Evolutionary conservation across 2,113 vertebrate species (phyloP), one percentile per base, ranked within the genome.

Genomic region (Grus americana): DNA sequence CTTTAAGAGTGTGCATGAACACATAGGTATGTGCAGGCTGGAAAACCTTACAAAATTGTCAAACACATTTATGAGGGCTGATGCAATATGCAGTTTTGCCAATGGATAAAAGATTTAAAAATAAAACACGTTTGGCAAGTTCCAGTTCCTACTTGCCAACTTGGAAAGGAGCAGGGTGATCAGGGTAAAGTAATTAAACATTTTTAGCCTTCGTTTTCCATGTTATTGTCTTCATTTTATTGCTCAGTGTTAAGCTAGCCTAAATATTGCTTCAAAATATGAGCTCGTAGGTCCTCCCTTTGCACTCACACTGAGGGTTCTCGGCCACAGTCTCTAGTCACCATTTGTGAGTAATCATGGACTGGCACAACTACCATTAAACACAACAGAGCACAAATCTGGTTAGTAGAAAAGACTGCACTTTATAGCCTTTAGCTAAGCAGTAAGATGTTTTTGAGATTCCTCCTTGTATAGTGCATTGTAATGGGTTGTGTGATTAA

Each of bases 141-240:
- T 91, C 32, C 54, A 70, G 9, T 49, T 92, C 61, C 42, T 57
- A 30, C 50, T 71, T 96, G 95, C 94, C 94, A 93, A 68, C n/a
- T 96, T 97, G 91, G 86, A 97, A 93, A 79, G 49, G 26, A 92
- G 44, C 36, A 79, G 58, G 29, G 38, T 94, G 74, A 96, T 90
- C 84, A 88, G 92, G 58, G 50, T 93, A 85, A 88, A 92, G 62
- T 58, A 91, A 97, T 93, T 96, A 94, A 96, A 95, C 81, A 94
- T 78, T 95, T 95, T 95, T 88, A 95, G 80, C 58, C 42, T 91
- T 91, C 9, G 1, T 88, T 95, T 92, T 94, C 66, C 58, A 54
- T 91, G 58, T 68, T 85, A 95, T 92, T 95, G 89, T 95, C 89
- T 91, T 91, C 42, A 89, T 86, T 91, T 95, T 92, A 91, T 83